Base-by-base conservation (phyloP, 2,888 invertebrate species). In the Hecatera dysodea region DNA sequence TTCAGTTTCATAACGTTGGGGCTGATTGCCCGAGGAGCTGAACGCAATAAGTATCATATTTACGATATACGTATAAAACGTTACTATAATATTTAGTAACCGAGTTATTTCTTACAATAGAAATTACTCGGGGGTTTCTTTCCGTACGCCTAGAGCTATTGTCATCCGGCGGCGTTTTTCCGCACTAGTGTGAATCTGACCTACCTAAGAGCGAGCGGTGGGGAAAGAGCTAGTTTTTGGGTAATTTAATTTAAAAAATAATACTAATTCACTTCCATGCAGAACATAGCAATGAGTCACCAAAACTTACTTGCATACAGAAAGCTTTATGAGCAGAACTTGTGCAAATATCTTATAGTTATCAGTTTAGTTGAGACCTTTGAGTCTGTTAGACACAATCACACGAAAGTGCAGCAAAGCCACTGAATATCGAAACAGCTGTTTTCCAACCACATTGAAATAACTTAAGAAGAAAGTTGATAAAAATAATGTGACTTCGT, bases 341-440 rank as follows among this genome's bases (percentile, higher is more conserved):
- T 24, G 27, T 19, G n/a, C 12, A 53, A 42, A 19, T 12, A 46
- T 9, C 27, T 22, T 22, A 12, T n/a, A 9, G 50, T 11, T 11
- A 56, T 42, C 12, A 8, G 12, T 55, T 36, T 17, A 48, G 36
- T 56, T 19, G 36, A 65, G 36, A 55, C 57, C 17, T 36, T 44
- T 7, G 24, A 52, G n/a, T 72, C 55, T 22, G 15, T 11, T 22
- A 55, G 50, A n/a, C n/a, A 55, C 29, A 22, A 48, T 29, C 12
- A 42, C 33, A 29, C 53, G 15, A 44, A 78, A 50, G 48, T 24
- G 78, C 42, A 46, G 17, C 8, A 60, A 63, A 63, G 17, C 39
- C n/a, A 53, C 70, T 53, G 57, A 27, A 77, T 15, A 19, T 17
- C 8, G 22, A 61, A 79, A 22, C 62, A 67, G 53, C 68, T 57